Base-by-base conservation (phyloP, 2,113 vertebrate species). In the Chaenocephalus aceratus region DNA sequence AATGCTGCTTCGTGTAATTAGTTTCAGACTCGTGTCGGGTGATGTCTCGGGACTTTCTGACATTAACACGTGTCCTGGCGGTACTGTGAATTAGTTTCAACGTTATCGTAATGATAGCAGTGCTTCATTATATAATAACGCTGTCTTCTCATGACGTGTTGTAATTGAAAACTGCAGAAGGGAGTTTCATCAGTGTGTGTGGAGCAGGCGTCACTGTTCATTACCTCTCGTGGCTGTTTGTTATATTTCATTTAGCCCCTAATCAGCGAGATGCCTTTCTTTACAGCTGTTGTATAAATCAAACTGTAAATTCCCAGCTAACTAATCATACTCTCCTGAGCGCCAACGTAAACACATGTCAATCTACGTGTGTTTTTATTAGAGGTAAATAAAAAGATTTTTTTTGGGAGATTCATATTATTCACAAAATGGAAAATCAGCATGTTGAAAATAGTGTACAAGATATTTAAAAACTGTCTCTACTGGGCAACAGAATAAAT, bases 251-350 rank as follows among this genome's bases (percentile, higher is more conserved):
- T 83, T 88, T 68, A 36, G 63, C 26, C 59, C 62, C 61, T 86
- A 90, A 91, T 91, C 82, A 88, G 79, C 4, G 72, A 72, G 84
- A 65, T 53, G 61, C 84, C 62, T 73, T 80, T 49, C 72, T 79
- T 87, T 84, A 66, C 14, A 14, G 21, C 68, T 60, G 56, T 68
- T 54, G 64, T 58, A 45, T 79, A 84, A 80, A 70, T 81, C 68
- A 75, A 46, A 76, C 77, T 71, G 72, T 63, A 83, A 46, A 80
- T 86, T 86, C 87, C 44, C 68, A 76, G 72, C 34, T 70, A 46
- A 73, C 65, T 16, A 52, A 86, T 91, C 71, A 83, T 15, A 75
- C 58, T 73, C 34, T 84, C 66, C 79, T 36, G 34, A 77, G 76
- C 6, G 61, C 15, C 65, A 76, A 36, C 56, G 78, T 70, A 80